A percentile compares a stretch with the other conserved stretches of the same genome.
Evolutionary conservation across 1,140 invertebrate species (phyloP).

Genomic region (Dendrolimus punctatus): DNA sequence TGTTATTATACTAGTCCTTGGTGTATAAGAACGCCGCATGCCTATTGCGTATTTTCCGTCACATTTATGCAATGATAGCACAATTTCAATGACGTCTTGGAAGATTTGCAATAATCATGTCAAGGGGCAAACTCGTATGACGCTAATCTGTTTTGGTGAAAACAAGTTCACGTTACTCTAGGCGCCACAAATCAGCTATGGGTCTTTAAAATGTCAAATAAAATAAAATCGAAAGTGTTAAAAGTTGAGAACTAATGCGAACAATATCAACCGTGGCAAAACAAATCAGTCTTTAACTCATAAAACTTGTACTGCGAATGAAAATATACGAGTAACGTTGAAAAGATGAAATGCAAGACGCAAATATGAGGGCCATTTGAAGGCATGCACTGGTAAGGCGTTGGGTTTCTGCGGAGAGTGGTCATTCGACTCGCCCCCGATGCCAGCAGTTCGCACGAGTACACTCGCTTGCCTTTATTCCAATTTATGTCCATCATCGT

Average conservation of each 20-base stretch:
- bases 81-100: constrained; percentile 12
- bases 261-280: constrained; percentile 16
- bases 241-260: constrained; percentile 7
- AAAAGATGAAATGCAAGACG: constrained; percentile 25
- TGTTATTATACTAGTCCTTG: no score
- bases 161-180: constrained; percentile 2
- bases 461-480: neutral
- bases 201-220: constrained; percentile 5
- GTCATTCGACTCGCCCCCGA: constrained; percentile 18
- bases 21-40: no score
- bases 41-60: no score
- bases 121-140: constrained; percentile 6
- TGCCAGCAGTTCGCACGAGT: constrained; percentile 12
- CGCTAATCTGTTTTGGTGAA: constrained; percentile 12
- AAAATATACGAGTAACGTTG: constrained; percentile 19
- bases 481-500: no score
- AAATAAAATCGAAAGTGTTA: constrained; percentile 6
- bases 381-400: constrained; percentile 15
- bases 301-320: constrained; percentile 18
- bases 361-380: constrained; percentile 31
- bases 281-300: constrained; percentile 23
- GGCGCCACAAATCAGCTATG: constrained; percentile 4
- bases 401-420: constrained; percentile 21
- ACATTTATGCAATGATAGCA: neutral
- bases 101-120: constrained; percentile 9